Percentiles rank a stretch among this genome's conserved stretches.
Conservation (phyloP, 1,140 invertebrate species). For the Drosophila bipectinata region DNA sequence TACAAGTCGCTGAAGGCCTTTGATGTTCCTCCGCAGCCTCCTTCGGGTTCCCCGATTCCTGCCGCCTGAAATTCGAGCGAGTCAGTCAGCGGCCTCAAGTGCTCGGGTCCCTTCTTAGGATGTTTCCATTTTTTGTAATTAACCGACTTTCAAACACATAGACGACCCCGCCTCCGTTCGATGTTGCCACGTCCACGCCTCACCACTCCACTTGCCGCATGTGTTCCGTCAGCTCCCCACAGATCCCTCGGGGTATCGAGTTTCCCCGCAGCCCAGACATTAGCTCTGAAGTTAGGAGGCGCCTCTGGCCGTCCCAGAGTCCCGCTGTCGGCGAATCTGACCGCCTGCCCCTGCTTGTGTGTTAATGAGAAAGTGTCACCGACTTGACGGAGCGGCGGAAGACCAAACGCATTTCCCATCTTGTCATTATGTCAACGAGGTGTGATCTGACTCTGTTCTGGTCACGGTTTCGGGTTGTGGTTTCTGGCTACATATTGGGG, state of each 20-base stretch:
- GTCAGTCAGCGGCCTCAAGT: constrained; percentile 45
- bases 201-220: constrained; percentile 71
- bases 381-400: constrained; percentile 71
- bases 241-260: constrained; percentile 30
- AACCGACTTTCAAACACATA: constrained; percentile 78
- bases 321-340: constrained; percentile 38
- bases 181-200: constrained; percentile 62
- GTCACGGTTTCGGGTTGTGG: constrained; percentile 14
- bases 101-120: constrained; percentile 21
- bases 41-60: constrained; percentile 4
- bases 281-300: constrained; percentile 55
- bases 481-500: background rate
- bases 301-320: constrained; percentile 8
- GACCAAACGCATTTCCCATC: constrained; percentile 66
- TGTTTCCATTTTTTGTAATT: constrained; percentile 64
- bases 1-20: constrained; percentile 53
- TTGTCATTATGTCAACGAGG: constrained; percentile 64
- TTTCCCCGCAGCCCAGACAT: constrained; percentile 58
- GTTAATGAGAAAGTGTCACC: constrained; percentile 80
- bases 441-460: constrained; percentile 41
- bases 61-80: constrained; percentile 67
- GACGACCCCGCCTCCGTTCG: constrained; percentile 28
- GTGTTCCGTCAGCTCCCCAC: constrained; percentile 57
- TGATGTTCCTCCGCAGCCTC: constrained; percentile 39
- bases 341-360: constrained; percentile 40